Conservation (phyloP, 2,888 invertebrate species). For the Busseola fusca region DNA sequence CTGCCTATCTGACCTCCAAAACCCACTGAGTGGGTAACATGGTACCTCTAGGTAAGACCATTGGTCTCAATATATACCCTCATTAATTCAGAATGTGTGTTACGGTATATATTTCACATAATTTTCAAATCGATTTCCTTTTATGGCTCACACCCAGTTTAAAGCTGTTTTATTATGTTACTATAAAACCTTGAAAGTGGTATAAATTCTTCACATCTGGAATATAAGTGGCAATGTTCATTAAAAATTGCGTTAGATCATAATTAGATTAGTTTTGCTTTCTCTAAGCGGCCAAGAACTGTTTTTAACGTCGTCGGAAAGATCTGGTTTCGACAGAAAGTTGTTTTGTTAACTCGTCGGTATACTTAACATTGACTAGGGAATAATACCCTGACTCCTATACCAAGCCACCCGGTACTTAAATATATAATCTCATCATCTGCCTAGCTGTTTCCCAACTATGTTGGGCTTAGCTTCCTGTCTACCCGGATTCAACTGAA, state of each 20-base stretch:
- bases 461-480: too few relatives aligned
- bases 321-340: not conserved
- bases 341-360: not conserved
- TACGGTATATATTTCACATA: constrained; percentile 37
- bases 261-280: constrained; percentile 19
- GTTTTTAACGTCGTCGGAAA: constrained; percentile 2
- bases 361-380: not conserved
- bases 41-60: not conserved
- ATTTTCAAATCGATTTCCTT: constrained; percentile 37
- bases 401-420: too few relatives aligned
- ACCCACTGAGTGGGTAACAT: not conserved
- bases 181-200: constrained; percentile 28
- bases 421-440: too few relatives aligned
- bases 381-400: not conserved
- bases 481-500: too few relatives aligned
- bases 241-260: constrained; percentile 39
- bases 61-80: not conserved
- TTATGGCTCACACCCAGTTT: constrained; percentile 24
- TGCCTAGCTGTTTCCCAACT: too few relatives aligned
- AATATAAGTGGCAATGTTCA: constrained; percentile 21
- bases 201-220: constrained; percentile 45
- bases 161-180: constrained; percentile 39
- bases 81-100: constrained; percentile 1
- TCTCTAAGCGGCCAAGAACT: constrained; percentile 3
- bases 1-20: too few relatives aligned